Percentiles rank a stretch among this genome's conserved stretches.
phyloP scores from a whole-genome alignment of 2,113 vertebrate species.

The Ammodytes dubius region DNA sequence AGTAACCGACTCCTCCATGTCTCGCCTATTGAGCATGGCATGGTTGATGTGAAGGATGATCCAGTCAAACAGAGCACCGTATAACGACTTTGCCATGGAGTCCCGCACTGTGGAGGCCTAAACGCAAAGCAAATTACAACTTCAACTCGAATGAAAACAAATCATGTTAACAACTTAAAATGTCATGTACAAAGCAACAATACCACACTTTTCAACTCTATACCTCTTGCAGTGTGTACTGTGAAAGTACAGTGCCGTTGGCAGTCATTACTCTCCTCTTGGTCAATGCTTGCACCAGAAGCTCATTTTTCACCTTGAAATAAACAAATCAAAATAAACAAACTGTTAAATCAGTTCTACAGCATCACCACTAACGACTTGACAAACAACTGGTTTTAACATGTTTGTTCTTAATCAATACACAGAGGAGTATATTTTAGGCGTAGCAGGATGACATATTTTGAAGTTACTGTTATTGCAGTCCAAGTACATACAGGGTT shows the following conservation, averaged over 20 bases:
- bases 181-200: background rate
- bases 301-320: conserved; percentile 90
- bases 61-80: conserved; percentile 96
- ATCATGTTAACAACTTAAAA: background rate
- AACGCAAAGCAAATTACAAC: background rate
- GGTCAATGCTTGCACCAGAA: conserved; percentile 91
- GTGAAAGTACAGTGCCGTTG: conserved; percentile 87
- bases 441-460: background rate
- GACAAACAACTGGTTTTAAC: background rate
- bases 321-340: background rate
- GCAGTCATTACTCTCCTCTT: conserved; percentile 90
- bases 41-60: conserved; percentile 96
- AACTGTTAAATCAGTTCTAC: background rate
- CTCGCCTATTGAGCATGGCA: conserved; percentile 93
- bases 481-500: background rate
- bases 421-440: conserved; percentile 4
- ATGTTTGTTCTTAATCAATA: conserved; percentile 12
- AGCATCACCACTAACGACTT: background rate
- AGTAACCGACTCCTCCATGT: conserved; percentile 92
- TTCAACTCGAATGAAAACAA: background rate
- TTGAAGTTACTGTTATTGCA: background rate
- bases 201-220: background rate
- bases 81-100: conserved; percentile 96
- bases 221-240: conserved; percentile 93
- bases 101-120: conserved; percentile 91